These are phyloP conservation scores for Alectoris magna DNA, from an alignment of 2,797 vertebrate genomes.

Conservation along the genomic window DNA sequence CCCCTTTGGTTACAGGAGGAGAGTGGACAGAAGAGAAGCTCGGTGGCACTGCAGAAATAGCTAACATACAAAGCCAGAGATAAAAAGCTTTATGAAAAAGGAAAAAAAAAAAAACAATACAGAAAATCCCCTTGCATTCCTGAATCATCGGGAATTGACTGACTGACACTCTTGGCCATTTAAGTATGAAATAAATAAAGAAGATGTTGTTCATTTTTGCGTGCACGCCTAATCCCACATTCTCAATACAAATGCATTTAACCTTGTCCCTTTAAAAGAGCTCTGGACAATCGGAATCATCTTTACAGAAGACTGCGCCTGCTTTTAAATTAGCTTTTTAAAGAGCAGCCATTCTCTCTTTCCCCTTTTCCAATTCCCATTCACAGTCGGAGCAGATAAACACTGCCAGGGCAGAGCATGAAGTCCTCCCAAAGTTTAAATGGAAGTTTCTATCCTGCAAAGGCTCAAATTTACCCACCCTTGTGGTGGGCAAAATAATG, in stretches of 20 bases:
- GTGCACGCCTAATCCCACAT: conserved; percentile 56
- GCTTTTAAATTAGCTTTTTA: conserved; percentile 77
- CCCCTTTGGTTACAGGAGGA: neutral
- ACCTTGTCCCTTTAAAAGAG: conserved; percentile 70
- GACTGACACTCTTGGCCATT: conserved; percentile 44
- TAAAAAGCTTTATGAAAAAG: conserved; percentile 46
- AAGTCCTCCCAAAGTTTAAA: conserved; percentile 25
- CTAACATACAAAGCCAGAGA: conserved; percentile 38
- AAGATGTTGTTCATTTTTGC: conserved; percentile 63
- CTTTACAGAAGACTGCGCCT: conserved; percentile 71
- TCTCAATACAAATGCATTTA: conserved; percentile 74
- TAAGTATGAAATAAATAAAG: conserved; percentile 72
- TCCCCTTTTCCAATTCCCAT: conserved; percentile 64
- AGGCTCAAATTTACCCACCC: neutral
- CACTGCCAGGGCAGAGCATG: conserved; percentile 4
- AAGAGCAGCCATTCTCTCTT: conserved; percentile 57
- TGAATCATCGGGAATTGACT: conserved; percentile 42
- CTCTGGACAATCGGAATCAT: conserved; percentile 72
- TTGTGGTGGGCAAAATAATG: neutral
- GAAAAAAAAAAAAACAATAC: conserved; percentile 1
- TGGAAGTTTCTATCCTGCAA: conserved; percentile 38
- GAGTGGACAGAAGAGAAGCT: conserved; percentile 9
- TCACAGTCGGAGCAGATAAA: conserved; percentile 65
- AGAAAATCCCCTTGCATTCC: conserved; percentile 58
- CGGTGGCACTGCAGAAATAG: conserved; percentile 15